Percentiles rank a stretch among this genome's conserved stretches.
phyloP scores from a whole-genome alignment of 2,113 vertebrate genomes.

The Aegithalos caudatus region DNA sequence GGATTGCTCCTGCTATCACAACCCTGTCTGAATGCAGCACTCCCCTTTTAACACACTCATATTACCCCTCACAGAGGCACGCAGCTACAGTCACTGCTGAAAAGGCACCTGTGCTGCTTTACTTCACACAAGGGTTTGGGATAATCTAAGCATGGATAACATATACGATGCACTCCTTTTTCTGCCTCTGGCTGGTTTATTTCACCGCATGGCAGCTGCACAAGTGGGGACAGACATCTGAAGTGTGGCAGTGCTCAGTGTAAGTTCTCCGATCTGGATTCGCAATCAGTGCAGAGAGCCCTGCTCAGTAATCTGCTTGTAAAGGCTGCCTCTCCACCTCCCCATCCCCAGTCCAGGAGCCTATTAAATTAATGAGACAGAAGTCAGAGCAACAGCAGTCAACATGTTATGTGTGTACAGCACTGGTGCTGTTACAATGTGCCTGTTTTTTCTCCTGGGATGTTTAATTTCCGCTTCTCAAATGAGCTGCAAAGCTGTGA shows the following conservation, averaged over 20 bases:
- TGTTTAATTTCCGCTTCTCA: conserved; percentile 94
- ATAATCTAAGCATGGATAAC: not conserved
- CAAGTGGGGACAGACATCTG: not conserved
- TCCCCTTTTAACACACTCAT: not conserved
- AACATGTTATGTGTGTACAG: conserved; percentile 75
- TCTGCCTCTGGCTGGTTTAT: not conserved
- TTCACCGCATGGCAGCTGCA: not conserved
- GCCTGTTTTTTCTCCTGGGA: conserved; percentile 82
- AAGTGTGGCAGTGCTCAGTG: not conserved
- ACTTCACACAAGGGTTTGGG: not conserved
- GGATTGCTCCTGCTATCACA: not conserved
- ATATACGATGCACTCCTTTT: not conserved
- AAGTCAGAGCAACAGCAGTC: conserved; percentile 75
- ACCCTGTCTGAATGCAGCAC: not conserved
- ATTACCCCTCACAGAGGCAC: not conserved
- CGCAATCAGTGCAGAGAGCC: not conserved
- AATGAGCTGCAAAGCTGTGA: conserved; percentile 88
- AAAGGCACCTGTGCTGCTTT: not conserved
- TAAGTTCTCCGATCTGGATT: not conserved
- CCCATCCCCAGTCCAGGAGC: conserved; percentile 69
- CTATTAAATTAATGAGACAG: conserved; percentile 90
- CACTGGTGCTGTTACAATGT: conserved; percentile 74
- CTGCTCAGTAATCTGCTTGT: conserved; percentile 56
- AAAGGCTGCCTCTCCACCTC: conserved; percentile 66
- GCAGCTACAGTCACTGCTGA: not conserved